Evolutionary conservation across 2,888 invertebrate species (phyloP), one percentile per base, ranked within the genome.

Genomic region (Physocephala rufipes): DNA sequence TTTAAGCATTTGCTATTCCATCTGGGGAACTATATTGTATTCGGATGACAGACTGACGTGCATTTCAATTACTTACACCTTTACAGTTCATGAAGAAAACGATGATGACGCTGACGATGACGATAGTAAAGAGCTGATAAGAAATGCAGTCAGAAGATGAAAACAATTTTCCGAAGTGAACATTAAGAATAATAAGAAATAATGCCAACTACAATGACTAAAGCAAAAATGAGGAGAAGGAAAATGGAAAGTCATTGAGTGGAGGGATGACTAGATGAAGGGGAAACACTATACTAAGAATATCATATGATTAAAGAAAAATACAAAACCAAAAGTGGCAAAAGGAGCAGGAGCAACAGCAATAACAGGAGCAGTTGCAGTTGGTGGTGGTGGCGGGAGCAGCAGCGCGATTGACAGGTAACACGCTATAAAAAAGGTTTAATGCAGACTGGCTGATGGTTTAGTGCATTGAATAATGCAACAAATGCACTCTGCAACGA

Each of bases 81-180:
- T 70, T 45, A 58, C 64, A 70, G 64, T 58, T 70, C 64, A 36
- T 51, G 69, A 51, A 43, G 43, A 24, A 45, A 36, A 24, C 26
- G 55, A 51, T 67, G 19, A 43, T 63, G 51, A 63, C 36, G 9
- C 4, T 36, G 36, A 36, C 36, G 36, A 36, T 36, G 36, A 36
- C 36, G 36, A 36, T 36, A 9, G 36, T 9, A 36, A 36, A 36
- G 36, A 36, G 36, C 9, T 66, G 53, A 62, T 26, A 75, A 76
- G 76, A 78, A 72, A 58, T 58, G 74, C 67, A 74, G 74, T 74
- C 74, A 74, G 74, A 72, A 74, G 77, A 77, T 75, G 74, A 78
- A 77, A 71, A 77, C 78, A 82, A 82, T 82, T 81, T 82, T 76
- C 82, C 76, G 79, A 82, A 82, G 82, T 82, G 81, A 80, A 82